Evolutionary conservation across 2,113 vertebrate species (phyloP).

Genomic region (Phaethon lepturus): DNA sequence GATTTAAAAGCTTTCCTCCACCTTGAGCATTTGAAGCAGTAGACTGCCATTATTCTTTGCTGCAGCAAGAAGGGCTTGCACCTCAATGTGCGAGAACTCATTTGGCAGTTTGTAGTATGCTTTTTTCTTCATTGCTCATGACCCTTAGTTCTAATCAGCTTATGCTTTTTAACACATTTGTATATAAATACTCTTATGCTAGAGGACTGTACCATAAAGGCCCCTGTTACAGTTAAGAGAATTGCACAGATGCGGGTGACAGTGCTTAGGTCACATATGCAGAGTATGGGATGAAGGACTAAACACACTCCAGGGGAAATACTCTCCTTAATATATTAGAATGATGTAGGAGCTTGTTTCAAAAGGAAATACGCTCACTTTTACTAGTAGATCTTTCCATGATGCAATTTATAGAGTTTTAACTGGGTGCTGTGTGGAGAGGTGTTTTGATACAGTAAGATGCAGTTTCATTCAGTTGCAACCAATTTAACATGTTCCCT

Average conservation of each 20-base stretch:
- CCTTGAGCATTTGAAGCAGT: not conserved
- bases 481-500: not conserved
- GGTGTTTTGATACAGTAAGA: not conserved
- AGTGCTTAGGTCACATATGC: accelerated
- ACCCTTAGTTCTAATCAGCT: not conserved
- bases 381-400: not conserved
- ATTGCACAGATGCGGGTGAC: not conserved
- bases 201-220: not conserved
- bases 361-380: not conserved
- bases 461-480: not conserved
- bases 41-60: not conserved
- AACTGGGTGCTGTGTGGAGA: not conserved
- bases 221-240: not conserved
- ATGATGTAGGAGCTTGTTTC: not conserved
- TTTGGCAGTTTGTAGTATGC: not conserved
- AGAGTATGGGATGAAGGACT: not conserved
- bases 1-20: not conserved
- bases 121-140: not conserved
- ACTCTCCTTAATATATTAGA: not conserved
- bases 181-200: not conserved
- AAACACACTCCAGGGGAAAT: not conserved
- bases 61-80: not conserved
- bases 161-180: not conserved
- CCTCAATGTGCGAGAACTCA: not conserved
- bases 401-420: not conserved